Evolutionary conservation across 1,140 invertebrate genomes (phyloP).

Genomic region (Thaumetopoea pityocampa): DNA sequence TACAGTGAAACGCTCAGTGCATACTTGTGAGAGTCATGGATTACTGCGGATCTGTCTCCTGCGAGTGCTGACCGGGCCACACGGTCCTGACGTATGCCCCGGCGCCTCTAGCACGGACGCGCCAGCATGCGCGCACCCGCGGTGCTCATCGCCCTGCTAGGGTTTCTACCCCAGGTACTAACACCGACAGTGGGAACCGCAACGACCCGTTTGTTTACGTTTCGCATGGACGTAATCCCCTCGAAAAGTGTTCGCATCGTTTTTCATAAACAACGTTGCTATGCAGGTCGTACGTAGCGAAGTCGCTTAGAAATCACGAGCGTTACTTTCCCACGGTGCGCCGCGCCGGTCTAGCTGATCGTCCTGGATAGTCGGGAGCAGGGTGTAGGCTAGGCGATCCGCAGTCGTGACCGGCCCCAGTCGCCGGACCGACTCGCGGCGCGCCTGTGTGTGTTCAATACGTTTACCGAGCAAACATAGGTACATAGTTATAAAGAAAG

Average conservation of each 20-base stretch:
- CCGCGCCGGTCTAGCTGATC: conserved; percentile 44
- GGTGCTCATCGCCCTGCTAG: conserved; percentile 72
- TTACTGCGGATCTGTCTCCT: conserved; percentile 55
- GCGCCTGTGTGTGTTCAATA: conserved; percentile 61
- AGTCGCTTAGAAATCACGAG: conserved; percentile 38
- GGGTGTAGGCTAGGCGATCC: conserved; percentile 52
- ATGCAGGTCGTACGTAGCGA: conserved; percentile 28
- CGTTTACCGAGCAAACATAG: conserved; percentile 67
- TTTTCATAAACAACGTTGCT: conserved; percentile 36
- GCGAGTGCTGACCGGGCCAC: conserved; percentile 55
- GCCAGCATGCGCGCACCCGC: conserved; percentile 71
- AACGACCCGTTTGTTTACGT: conserved; percentile 56
- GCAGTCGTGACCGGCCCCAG: conserved; percentile 63
- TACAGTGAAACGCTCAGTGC: conserved; percentile 69
- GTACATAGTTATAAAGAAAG: conserved; percentile 72
- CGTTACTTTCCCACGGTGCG: conserved; percentile 63
- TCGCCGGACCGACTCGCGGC: conserved; percentile 32
- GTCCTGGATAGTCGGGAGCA: conserved; percentile 66
- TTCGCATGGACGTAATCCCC: conserved; percentile 29
- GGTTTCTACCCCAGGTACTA: conserved; percentile 71
- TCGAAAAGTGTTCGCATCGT: conserved; percentile 32
- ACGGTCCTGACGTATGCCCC: conserved; percentile 61
- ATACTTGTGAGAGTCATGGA: conserved; percentile 68
- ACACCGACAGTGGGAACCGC: conserved; percentile 50
- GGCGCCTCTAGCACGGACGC: conserved; percentile 67